phyloP scores from a whole-genome alignment of 2,888 invertebrate species.

The Cantharis rustica region DNA sequence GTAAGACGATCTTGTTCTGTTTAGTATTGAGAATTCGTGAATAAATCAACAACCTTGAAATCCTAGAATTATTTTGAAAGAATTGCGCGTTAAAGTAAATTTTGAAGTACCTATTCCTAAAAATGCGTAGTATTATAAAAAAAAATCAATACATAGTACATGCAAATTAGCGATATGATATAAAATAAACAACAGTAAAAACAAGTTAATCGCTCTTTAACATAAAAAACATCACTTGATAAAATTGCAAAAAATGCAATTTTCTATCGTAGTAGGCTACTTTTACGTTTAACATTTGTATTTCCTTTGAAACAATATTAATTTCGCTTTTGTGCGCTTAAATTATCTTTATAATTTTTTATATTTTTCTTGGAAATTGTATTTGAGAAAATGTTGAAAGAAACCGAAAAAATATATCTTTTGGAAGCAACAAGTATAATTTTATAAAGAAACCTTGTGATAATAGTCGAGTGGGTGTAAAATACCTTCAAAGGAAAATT shows the following conservation, averaged over 20 bases:
- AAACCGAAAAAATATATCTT: neutral
- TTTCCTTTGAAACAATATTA: neutral
- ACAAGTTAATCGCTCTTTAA: neutral
- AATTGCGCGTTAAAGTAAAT: neutral
- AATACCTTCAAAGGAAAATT: constrained; percentile 26
- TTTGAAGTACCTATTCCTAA: neutral
- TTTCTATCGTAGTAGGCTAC: neutral
- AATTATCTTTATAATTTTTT: neutral
- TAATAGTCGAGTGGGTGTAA: neutral
- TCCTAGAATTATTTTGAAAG: too few species aligned
- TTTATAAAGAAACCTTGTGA: constrained; percentile 12
- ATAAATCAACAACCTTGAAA: too few species aligned
- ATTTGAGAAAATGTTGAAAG: neutral
- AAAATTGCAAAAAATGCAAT: neutral
- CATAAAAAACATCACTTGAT: neutral
- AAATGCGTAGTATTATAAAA: neutral
- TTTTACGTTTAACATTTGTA: neutral
- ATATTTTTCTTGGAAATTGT: neutral
- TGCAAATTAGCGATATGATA: neutral
- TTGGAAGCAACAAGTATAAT: constrained; percentile 9
- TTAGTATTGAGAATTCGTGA: too few species aligned
- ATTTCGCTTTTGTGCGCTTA: neutral
- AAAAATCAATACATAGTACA: neutral
- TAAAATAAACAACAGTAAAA: neutral
- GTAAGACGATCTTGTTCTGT: too few species aligned